phyloP scores from a whole-genome alignment of 1,140 invertebrate genomes.

The Bombus consobrinus region DNA sequence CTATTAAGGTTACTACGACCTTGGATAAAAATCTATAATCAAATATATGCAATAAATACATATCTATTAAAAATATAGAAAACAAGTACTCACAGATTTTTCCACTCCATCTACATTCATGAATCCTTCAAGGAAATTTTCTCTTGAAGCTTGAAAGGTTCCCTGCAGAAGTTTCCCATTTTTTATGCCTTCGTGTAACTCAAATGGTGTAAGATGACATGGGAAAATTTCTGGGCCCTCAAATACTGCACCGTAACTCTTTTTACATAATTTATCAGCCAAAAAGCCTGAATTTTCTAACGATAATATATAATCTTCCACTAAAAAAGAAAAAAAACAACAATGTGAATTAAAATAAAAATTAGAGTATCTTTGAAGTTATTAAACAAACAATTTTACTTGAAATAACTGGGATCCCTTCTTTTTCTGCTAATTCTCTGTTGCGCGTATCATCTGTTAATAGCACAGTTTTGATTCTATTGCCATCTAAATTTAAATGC shows the following conservation, averaged over 20 bases:
- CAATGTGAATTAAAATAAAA: not conserved
- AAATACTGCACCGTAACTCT: constrained; percentile 85
- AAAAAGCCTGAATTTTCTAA: constrained; percentile 84
- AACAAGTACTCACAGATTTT: constrained; percentile 85
- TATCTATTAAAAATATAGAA: constrained; percentile 17
- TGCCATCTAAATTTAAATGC: constrained; percentile 82
- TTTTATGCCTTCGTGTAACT: constrained; percentile 92
- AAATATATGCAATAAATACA: constrained; percentile 41
- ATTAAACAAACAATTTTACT: constrained; percentile 81
- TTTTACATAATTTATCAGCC: constrained; percentile 91
- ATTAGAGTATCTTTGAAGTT: not conserved
- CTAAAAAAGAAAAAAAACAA: constrained; percentile 65
- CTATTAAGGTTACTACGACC: constrained; percentile 94
- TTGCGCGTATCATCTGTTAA: constrained; percentile 95
- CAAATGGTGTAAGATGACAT: constrained; percentile 90
- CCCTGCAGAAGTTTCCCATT: constrained; percentile 92
- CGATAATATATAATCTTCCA: constrained; percentile 78
- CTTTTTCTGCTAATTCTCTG: constrained; percentile 87
- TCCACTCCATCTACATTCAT: constrained; percentile 91
- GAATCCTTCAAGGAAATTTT: constrained; percentile 97
- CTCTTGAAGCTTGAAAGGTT: constrained; percentile 91
- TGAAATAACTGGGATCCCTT: constrained; percentile 87
- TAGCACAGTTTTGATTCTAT: constrained; percentile 88
- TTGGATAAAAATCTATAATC: constrained; percentile 92
- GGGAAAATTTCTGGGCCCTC: constrained; percentile 90